phyloP scores from a whole-genome alignment of 2,888 invertebrate species.

The Acanthoscelides obtectus region DNA sequence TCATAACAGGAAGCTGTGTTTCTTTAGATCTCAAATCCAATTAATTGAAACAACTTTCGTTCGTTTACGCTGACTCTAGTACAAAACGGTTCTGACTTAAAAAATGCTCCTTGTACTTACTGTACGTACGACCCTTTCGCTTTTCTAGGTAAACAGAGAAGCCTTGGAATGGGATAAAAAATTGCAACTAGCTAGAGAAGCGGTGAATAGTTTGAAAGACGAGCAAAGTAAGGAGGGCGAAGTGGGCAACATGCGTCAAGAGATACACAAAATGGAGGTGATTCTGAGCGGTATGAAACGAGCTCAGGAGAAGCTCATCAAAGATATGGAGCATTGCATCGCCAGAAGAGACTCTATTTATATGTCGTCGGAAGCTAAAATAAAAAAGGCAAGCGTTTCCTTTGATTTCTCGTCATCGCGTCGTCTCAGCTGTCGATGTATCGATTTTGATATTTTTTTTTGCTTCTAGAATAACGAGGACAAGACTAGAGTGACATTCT shows the following conservation, averaged over 20 bases:
- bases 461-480: conserved; percentile 32
- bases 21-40: too few species aligned
- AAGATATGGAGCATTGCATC: conserved; percentile 62
- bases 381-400: conserved; percentile 44
- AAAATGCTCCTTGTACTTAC: too few species aligned
- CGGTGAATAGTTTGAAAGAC: conserved; percentile 62
- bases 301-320: conserved; percentile 57
- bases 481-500: conserved; percentile 49
- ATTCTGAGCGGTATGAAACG: conserved; percentile 48
- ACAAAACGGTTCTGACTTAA: too few species aligned
- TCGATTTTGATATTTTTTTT: neutral
- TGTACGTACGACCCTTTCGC: too few species aligned
- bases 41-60: too few species aligned
- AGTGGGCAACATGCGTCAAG: conserved; percentile 69
- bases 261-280: conserved; percentile 83
- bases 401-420: neutral
- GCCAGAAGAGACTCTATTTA: conserved; percentile 61
- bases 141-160: conserved; percentile 53
- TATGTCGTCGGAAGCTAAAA: conserved; percentile 53
- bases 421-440: neutral
- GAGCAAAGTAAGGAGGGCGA: conserved; percentile 66
- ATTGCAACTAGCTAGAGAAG: conserved; percentile 66
- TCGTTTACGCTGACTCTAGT: too few species aligned
- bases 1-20: too few species aligned
- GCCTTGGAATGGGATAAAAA: conserved; percentile 79